These are phyloP conservation scores for Vanacampus margaritifer DNA, from an alignment of 2,113 vertebrate genomes.

Conservation along the genomic window DNA sequence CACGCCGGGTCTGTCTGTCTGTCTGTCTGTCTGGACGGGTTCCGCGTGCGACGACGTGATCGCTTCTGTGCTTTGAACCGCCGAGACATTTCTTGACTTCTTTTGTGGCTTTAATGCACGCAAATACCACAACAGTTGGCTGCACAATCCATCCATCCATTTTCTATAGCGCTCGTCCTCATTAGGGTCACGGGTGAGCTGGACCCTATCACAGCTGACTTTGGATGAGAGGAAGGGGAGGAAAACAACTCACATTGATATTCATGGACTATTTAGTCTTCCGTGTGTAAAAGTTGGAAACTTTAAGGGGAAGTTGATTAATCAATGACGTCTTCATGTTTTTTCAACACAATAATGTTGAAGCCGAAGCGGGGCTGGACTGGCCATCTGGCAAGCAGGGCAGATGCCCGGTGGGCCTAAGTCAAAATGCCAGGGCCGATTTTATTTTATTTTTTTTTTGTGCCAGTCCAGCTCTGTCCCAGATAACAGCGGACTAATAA, in stretches of 20 bases:
- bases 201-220: background rate
- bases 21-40: conserved; percentile 11
- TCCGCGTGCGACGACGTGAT: background rate
- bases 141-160: background rate
- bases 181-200: background rate
- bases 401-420: too few species aligned
- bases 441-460: too few species aligned
- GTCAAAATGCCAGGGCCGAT: too few species aligned
- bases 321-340: too few species aligned
- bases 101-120: background rate
- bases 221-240: background rate
- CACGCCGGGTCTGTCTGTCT: conserved; percentile 1
- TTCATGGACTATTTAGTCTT: too few species aligned
- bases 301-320: too few species aligned
- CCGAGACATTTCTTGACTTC: background rate
- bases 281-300: too few species aligned
- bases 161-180: background rate
- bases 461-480: too few species aligned
- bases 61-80: background rate
- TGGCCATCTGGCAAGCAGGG: too few species aligned
- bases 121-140: background rate
- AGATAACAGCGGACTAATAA: too few species aligned
- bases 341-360: too few species aligned
- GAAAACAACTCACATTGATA: background rate
- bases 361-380: too few species aligned